Evolutionary conservation across 2,888 invertebrate genomes (phyloP).

Genomic region (Rhagonycha lutea): DNA sequence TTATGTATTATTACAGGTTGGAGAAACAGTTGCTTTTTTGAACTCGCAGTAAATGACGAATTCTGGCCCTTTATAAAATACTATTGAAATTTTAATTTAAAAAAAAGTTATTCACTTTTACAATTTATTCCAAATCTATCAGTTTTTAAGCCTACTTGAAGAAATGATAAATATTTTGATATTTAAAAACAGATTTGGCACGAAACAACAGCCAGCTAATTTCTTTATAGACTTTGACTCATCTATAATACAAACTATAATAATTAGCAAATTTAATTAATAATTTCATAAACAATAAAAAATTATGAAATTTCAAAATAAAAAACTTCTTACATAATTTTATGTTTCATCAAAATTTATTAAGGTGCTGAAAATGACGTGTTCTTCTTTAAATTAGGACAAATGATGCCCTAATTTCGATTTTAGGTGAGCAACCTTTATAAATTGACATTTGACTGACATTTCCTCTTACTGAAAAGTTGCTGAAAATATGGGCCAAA

Average conservation of each 20-base stretch:
- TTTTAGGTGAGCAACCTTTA: constrained; percentile 17
- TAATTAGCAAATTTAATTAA: background rate
- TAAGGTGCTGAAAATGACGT: background rate
- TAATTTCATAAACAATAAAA: background rate
- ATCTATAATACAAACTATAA: background rate
- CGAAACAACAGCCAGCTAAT: background rate
- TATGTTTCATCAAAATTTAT: background rate
- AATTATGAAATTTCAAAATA: background rate
- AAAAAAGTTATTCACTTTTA: too few relatives aligned
- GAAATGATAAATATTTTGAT: background rate
- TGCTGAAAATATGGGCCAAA: background rate
- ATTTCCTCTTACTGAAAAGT: constrained; percentile 12
- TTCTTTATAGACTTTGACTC: background rate
- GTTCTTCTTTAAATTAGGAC: background rate
- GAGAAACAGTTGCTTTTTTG: too few relatives aligned
- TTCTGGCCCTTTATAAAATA: too few relatives aligned
- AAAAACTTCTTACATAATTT: background rate
- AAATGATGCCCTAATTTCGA: constrained; percentile 8
- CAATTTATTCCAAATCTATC: too few relatives aligned
- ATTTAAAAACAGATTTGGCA: background rate
- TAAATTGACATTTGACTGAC: constrained; percentile 16
- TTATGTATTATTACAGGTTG: too few relatives aligned
- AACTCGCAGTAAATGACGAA: too few relatives aligned
- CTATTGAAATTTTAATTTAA: too few relatives aligned
- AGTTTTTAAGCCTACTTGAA: background rate